phyloP scores from a whole-genome alignment of 2,797 vertebrate genomes.

The Chelon auratus region DNA sequence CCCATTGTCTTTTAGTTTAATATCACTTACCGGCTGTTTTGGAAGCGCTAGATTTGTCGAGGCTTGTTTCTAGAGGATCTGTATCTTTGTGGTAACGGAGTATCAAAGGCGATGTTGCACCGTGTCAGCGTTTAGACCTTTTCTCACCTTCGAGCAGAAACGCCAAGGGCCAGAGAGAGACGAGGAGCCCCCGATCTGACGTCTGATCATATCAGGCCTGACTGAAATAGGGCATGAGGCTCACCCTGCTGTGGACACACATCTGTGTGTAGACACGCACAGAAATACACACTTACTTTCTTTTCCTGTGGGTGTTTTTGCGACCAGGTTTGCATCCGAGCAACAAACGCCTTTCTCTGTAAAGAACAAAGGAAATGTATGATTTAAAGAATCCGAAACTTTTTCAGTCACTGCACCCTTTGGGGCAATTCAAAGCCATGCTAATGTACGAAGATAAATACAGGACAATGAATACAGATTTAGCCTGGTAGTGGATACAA shows the following conservation, averaged over 20 bases:
- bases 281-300: conserved; percentile 16
- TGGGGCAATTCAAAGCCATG: conserved; percentile 2
- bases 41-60: conserved; percentile 16
- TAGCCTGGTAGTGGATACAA: background rate
- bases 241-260: conserved; percentile 70
- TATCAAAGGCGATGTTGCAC: conserved; percentile 69
- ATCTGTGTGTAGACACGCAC: conserved; percentile 33
- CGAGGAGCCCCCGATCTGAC: conserved; percentile 67
- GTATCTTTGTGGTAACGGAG: conserved; percentile 47
- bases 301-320: conserved; percentile 35
- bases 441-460: too few species aligned
- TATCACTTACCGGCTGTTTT: conserved; percentile 23
- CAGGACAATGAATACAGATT: background rate
- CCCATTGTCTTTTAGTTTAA: conserved; percentile 25
- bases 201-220: conserved; percentile 78
- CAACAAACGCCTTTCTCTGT: conserved; percentile 21
- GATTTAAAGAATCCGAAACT: conserved; percentile 12
- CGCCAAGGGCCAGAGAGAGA: conserved; percentile 63
- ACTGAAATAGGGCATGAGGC: conserved; percentile 79
- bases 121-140: conserved; percentile 76
- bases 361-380: background rate
- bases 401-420: background rate
- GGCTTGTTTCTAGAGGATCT: conserved; percentile 44
- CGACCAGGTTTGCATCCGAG: conserved; percentile 45
- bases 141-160: conserved; percentile 74